phyloP scores from a whole-genome alignment of 92 coral and sea anemone species.

The Zoanthus gigantus region DNA sequence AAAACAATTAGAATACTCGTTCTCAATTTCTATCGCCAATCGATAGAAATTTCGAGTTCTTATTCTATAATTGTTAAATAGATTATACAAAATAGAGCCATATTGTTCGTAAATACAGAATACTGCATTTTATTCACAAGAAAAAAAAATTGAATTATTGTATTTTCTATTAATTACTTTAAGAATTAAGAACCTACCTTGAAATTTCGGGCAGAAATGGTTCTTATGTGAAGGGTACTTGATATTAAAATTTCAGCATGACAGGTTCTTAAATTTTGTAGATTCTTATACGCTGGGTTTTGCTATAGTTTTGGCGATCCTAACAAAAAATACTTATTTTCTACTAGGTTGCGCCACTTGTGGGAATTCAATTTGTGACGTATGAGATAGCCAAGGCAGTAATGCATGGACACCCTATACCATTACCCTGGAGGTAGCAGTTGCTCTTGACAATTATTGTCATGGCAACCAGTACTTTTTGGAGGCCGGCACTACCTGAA shows the following conservation, averaged over 20 bases:
- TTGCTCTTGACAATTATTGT: background rate
- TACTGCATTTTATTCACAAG: too few relatives aligned
- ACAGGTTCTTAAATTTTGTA: background rate
- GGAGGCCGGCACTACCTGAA: background rate
- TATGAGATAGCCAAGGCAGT: slow-evolving; percentile 80
- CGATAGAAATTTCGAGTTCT: too few relatives aligned
- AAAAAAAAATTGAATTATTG: too few relatives aligned
- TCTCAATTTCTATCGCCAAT: too few relatives aligned
- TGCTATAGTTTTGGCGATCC: background rate
- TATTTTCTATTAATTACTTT: too few relatives aligned
- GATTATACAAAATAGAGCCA: too few relatives aligned
- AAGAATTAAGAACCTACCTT: too few relatives aligned
- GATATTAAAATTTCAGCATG: background rate
- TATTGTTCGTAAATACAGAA: too few relatives aligned
- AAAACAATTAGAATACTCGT: too few relatives aligned
- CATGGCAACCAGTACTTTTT: background rate
- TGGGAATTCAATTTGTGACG: slow-evolving; percentile 88
- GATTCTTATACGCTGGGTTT: background rate
- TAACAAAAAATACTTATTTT: background rate
- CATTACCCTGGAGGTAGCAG: slow-evolving; percentile 48
- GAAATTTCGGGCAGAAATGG: too few relatives aligned
- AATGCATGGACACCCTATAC: slow-evolving; percentile 65
- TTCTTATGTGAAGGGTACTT: too few relatives aligned
- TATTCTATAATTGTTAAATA: too few relatives aligned
- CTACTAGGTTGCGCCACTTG: slow-evolving; percentile 85